These are phyloP conservation scores for Syngnathus floridae DNA, from an alignment of 2,113 vertebrate species.

Conservation along the genomic window DNA sequence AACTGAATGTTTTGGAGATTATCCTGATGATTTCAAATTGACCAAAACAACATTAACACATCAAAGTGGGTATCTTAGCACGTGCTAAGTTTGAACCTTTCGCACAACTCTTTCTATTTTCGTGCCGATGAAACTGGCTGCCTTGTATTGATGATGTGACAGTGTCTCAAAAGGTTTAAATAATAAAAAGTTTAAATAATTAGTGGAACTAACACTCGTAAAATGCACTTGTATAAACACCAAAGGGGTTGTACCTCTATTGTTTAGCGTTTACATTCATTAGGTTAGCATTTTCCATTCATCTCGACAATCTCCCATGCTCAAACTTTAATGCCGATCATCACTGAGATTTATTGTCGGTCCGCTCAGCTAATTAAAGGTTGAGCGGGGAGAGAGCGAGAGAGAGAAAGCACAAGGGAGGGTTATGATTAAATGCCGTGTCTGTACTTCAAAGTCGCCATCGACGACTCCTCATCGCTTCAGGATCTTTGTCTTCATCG, in stretches of 20 bases:
- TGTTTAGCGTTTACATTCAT: too few relatives aligned
- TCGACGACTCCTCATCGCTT: not conserved
- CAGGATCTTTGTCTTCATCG: not conserved
- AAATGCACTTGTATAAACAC: too few relatives aligned
- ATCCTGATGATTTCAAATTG: slow-evolving; percentile 63
- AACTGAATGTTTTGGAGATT: slow-evolving; percentile 59
- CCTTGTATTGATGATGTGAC: too few relatives aligned
- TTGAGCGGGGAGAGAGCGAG: not conserved
- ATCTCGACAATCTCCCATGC: not conserved
- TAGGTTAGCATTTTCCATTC: too few relatives aligned
- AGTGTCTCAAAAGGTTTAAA: too few relatives aligned
- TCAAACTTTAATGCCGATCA: not conserved
- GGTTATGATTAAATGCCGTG: not conserved
- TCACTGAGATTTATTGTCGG: not conserved
- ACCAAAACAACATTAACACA: slow-evolving; percentile 46
- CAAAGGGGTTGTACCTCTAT: too few relatives aligned
- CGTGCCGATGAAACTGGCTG: too few relatives aligned
- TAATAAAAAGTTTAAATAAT: too few relatives aligned
- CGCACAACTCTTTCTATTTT: not conserved
- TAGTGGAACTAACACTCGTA: too few relatives aligned
- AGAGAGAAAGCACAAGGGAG: not conserved
- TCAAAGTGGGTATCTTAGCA: slow-evolving; percentile 41
- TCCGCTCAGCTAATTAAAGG: not conserved
- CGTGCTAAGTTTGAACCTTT: not conserved
- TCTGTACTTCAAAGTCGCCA: not conserved